Base-by-base conservation (phyloP, 2,888 invertebrate species). In the Metacarcinus magister region DNA sequence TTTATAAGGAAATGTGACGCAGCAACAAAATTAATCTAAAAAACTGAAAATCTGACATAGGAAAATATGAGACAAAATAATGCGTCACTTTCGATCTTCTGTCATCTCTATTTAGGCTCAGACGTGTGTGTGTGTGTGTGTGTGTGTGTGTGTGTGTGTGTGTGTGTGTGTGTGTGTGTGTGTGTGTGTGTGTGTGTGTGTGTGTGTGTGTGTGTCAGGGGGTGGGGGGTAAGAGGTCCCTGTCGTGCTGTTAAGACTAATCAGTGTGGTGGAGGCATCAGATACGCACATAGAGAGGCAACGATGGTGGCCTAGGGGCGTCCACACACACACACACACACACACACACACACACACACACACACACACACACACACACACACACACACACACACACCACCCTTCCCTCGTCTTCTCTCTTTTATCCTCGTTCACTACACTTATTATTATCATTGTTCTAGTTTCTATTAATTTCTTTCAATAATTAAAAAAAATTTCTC, bases 141-240 rank as follows among this genome's bases (percentile, higher is more conserved):
- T 91, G 91, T 91, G 91, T 91, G 91, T 91, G 43, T 91, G 91
- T 91, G 46, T 91, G 44, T 44, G 44, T 91, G 44, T 91, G 46
- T 19, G n/a, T 91, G 91, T 67, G 67, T 67, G 67, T 67, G 67
- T 67, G 67, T 67, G 67, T 67, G 67, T 67, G 67, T 67, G 67
- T 67, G 67, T 67, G 67, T 67, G 67, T 67, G 67, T 67, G 67
- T 67, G 67, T 67, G 67, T 67, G 67, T 67, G 67, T 67, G 67
- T 67, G 67, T 67, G 67, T 67, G 67, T 67, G 67, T 67, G 67
- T 67, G 67, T 67, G 67, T 67, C 8, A 8, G 19, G 2, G n/a
- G 0, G 23, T 19, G 67, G 67, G 0, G 54, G 0, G 2, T 54
- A 67, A 67, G 67, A 67, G 67, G 67, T 67, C 67, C 67, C 67